Evolutionary conservation across 2,888 invertebrate genomes (phyloP).

Genomic region (Drosophila aldrichi): DNA sequence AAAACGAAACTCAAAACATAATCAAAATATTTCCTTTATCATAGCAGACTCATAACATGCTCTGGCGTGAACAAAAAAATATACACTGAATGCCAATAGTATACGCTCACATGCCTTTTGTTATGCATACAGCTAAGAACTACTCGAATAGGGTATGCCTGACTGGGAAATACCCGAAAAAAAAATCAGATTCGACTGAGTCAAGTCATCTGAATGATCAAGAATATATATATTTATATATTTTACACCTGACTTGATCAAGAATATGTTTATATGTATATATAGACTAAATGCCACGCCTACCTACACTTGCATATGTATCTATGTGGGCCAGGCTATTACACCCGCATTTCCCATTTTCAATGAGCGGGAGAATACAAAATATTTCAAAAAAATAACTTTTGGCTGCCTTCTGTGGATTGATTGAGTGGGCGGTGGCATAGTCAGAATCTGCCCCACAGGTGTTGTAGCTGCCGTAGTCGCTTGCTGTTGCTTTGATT

Average conservation of each 20-base stretch:
- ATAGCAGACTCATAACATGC: conserved; percentile 18
- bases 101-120: conserved; percentile 9
- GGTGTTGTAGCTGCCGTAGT: neutral
- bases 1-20: conserved; percentile 17
- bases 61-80: neutral
- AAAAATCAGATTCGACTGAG: no score
- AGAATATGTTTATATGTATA: neutral
- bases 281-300: neutral
- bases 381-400: conserved; percentile 46
- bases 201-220: no score
- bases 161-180: neutral
- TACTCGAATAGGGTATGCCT: neutral
- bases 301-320: no score
- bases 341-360: neutral
- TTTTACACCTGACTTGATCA: neutral
- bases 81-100: neutral
- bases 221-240: no score
- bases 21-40: conserved; percentile 26
- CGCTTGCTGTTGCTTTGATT: conserved; percentile 11
- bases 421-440: conserved; percentile 2
- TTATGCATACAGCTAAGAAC: conserved; percentile 14
- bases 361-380: neutral
- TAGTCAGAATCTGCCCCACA: neutral
- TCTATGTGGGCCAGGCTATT: no score
- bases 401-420: conserved; percentile 39